These are phyloP conservation scores for Hartigia nigra DNA, from an alignment of 2,888 invertebrate genomes.

Conservation along the genomic window DNA sequence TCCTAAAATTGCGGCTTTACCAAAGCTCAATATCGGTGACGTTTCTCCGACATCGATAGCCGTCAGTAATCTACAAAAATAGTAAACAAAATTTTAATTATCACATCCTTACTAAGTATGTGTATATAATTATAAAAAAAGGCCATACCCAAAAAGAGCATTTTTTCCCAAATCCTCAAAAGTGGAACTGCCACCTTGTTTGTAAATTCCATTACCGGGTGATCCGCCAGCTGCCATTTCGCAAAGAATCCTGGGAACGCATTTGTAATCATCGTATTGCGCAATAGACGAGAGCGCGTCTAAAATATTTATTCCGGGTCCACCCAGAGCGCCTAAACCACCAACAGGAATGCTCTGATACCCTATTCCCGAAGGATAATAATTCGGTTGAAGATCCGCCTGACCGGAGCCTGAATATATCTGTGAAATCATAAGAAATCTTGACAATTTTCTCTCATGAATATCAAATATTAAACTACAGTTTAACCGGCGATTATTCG, in stretches of 20 bases:
- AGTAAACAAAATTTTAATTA: slow-evolving; percentile 7
- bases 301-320: slow-evolving; percentile 43
- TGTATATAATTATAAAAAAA: slow-evolving; percentile 19
- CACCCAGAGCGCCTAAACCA: slow-evolving; percentile 6
- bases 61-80: slow-evolving; percentile 69
- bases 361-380: slow-evolving; percentile 24
- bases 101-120: slow-evolving; percentile 16
- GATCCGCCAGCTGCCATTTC: slow-evolving; percentile 72
- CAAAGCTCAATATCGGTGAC: slow-evolving; percentile 79
- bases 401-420: not conserved
- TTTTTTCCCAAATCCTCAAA: slow-evolving; percentile 52
- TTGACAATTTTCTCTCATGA: not conserved
- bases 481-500: not conserved
- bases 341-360: slow-evolving; percentile 23
- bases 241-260: slow-evolving; percentile 83
- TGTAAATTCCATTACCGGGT: slow-evolving; percentile 47
- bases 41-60: slow-evolving; percentile 69
- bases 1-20: slow-evolving; percentile 80
- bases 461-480: not conserved
- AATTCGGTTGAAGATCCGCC: slow-evolving; percentile 16
- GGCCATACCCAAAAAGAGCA: slow-evolving; percentile 71
- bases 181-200: slow-evolving; percentile 42
- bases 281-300: slow-evolving; percentile 73
- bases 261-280: slow-evolving; percentile 80
- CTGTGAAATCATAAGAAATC: not conserved